Percentiles rank a stretch among this genome's conserved stretches.
Evolutionary conservation across 2,888 invertebrate species (phyloP).

Genomic region (Quadroppia sp.): DNA sequence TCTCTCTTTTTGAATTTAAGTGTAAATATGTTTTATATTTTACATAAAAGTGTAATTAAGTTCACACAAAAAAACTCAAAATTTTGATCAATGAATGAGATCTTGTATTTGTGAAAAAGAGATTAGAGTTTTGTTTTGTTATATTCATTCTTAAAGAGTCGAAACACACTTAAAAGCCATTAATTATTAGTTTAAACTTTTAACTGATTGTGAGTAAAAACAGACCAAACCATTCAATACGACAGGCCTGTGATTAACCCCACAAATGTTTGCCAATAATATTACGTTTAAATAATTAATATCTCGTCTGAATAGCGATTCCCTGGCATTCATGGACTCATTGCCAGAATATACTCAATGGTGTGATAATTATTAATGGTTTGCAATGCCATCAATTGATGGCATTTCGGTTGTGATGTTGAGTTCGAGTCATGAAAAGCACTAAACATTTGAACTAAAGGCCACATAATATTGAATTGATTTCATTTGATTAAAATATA

Average conservation of each 20-base stretch:
- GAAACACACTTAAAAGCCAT: background rate
- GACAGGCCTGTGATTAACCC: slow-evolving; percentile 25
- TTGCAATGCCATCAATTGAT: background rate
- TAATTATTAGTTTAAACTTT: background rate
- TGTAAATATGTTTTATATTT: slow-evolving; percentile 29
- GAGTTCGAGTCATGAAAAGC: background rate
- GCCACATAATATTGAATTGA: background rate
- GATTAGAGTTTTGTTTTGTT: background rate
- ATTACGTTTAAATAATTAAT: background rate
- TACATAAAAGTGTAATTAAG: slow-evolving; percentile 30
- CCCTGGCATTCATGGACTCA: background rate
- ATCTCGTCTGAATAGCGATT: background rate
- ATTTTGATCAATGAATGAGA: slow-evolving; percentile 28
- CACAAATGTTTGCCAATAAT: background rate
- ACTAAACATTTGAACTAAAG: background rate
- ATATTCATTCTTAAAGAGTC: background rate
- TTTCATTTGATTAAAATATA: no score
- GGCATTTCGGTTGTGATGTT: background rate
- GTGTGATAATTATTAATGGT: background rate
- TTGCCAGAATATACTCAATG: background rate
- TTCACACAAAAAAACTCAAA: background rate
- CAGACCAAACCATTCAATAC: background rate
- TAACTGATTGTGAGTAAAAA: background rate
- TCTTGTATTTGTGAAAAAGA: slow-evolving; percentile 22
- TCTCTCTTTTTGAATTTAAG: slow-evolving; percentile 14